phyloP scores from a whole-genome alignment of 2,888 invertebrate genomes.

The Phrixothrix hirtus region DNA sequence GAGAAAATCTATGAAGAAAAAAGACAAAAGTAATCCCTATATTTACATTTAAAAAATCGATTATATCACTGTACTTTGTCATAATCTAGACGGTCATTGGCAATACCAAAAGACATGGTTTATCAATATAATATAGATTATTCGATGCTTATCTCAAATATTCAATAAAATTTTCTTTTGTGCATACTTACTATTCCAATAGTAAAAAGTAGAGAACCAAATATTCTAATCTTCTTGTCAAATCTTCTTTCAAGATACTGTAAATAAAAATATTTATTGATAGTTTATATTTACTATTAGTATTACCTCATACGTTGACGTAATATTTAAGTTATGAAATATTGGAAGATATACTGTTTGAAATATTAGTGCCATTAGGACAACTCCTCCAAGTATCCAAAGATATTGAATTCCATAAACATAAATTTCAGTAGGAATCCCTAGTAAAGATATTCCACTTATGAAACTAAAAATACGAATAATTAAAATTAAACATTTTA shows the following conservation, averaged over 20 bases:
- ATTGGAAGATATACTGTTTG: constrained; percentile 72
- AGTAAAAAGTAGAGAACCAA: constrained; percentile 71
- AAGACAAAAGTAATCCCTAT: no score
- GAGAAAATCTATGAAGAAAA: no score
- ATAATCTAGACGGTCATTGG: no score
- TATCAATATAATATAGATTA: no score
- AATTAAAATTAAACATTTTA: background rate
- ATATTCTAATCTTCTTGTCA: constrained; percentile 68
- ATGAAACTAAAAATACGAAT: constrained; percentile 65
- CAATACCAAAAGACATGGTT: no score
- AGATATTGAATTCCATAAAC: constrained; percentile 80
- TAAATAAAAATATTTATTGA: constrained; percentile 43
- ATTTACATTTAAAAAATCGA: no score
- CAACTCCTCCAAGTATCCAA: constrained; percentile 65
- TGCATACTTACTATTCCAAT: constrained; percentile 68
- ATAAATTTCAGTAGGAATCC: constrained; percentile 80
- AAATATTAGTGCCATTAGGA: constrained; percentile 69
- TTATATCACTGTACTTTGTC: no score
- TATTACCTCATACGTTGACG: constrained; percentile 78
- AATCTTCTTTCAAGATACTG: constrained; percentile 75
- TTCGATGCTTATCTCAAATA: no score
- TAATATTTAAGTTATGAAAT: constrained; percentile 72
- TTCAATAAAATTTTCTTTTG: no score
- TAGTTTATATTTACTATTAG: constrained; percentile 30
- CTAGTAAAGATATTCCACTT: constrained; percentile 77